Evolutionary conservation across 2,797 vertebrate species (phyloP).

Genomic region (Neopelma chrysocephalum): DNA sequence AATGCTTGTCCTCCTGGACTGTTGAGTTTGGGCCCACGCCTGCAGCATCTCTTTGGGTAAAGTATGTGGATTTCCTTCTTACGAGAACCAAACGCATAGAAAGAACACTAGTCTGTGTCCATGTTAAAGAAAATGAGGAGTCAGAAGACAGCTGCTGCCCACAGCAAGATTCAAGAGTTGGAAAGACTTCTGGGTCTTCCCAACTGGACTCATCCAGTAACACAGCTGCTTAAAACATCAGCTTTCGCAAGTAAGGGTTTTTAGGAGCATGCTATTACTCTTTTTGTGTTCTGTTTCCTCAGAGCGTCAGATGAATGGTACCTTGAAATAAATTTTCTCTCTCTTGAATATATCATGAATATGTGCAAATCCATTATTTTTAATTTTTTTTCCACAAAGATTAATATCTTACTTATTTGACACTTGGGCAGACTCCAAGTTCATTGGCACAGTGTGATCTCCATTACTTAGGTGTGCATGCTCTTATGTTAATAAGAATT

Average conservation of each 20-base stretch:
- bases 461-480: background rate
- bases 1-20: background rate
- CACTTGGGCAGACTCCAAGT: background rate
- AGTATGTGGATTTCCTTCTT: background rate
- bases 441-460: background rate
- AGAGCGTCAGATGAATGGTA: background rate
- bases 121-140: background rate
- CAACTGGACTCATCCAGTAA: background rate
- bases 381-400: background rate
- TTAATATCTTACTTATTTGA: background rate
- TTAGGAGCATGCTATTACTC: no score
- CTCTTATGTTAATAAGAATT: background rate
- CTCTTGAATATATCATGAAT: background rate
- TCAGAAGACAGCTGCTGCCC: background rate
- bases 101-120: background rate
- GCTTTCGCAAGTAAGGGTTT: background rate
- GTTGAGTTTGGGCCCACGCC: accelerated
- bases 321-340: background rate
- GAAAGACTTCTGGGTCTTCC: background rate
- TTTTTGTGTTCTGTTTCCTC: background rate
- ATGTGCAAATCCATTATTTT: background rate
- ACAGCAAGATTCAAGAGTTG: background rate
- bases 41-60: background rate
- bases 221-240: accelerated
- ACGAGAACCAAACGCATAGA: background rate